phyloP scores from a whole-genome alignment of 2,888 invertebrate genomes.

The Conus canariensis region DNA sequence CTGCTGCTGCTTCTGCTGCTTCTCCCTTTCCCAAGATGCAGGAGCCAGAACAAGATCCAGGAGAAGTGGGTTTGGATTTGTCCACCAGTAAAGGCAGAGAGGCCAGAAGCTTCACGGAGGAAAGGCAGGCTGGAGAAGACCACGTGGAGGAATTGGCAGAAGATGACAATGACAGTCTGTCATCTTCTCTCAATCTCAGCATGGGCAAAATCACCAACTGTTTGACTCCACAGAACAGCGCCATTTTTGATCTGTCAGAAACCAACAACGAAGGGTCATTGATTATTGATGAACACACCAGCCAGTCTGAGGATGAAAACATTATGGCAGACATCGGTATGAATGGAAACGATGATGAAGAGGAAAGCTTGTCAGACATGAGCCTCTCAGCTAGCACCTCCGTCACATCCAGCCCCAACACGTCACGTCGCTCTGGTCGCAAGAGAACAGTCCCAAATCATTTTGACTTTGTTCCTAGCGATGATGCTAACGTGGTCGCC shows the following conservation, averaged over 20 bases:
- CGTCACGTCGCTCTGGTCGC: constrained; percentile 61
- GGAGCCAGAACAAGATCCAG: neutral
- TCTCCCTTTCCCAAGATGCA: neutral
- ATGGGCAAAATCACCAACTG: neutral
- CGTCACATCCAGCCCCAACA: neutral
- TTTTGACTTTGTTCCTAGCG: constrained; percentile 67
- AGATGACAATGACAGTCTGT: constrained; percentile 47
- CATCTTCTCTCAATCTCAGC: constrained; percentile 40
- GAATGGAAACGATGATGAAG: constrained; percentile 37
- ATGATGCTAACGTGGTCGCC: constrained; percentile 50
- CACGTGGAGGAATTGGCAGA: constrained; percentile 1
- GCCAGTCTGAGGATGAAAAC: constrained; percentile 31
- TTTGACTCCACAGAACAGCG: neutral
- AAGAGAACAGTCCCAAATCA: constrained; percentile 66
- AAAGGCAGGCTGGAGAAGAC: constrained; percentile 47
- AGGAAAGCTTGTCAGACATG: neutral
- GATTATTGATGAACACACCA: constrained; percentile 50
- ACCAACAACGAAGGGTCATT: constrained; percentile 40
- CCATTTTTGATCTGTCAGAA: constrained; percentile 37
- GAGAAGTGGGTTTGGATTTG: constrained; percentile 30
- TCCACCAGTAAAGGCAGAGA: constrained; percentile 26
- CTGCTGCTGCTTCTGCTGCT: neutral
- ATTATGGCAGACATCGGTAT: constrained; percentile 38
- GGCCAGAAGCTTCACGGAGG: constrained; percentile 47
- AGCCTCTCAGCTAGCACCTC: neutral